Conservation (phyloP, 2,888 invertebrate genomes). For the Sarcophaga caerulescens region DNA sequence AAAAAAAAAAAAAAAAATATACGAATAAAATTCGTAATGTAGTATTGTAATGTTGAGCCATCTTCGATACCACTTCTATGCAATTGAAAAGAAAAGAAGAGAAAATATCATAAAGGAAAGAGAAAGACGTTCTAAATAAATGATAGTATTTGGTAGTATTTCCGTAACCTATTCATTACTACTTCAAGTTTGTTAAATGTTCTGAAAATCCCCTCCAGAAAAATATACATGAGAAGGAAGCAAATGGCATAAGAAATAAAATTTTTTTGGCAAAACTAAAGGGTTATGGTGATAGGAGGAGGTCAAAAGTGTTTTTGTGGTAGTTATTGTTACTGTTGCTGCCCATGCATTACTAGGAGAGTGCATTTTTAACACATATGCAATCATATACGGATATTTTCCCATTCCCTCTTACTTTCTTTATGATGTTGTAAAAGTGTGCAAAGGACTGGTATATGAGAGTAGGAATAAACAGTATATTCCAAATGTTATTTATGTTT, state of each 20-base stretch:
- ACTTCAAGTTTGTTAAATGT: constrained; percentile 66
- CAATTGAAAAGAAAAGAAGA: constrained; percentile 11
- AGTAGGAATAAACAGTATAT: no score
- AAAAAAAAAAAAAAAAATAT: constrained; percentile 28
- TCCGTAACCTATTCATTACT: constrained; percentile 67
- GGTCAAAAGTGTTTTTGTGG: no score
- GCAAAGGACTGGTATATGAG: no score
- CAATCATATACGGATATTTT: no score
- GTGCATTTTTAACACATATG: no score
- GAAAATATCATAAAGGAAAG: neutral
- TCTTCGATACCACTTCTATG: constrained; percentile 33
- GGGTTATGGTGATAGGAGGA: no score
- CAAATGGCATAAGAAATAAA: neutral
- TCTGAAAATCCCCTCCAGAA: constrained; percentile 11
- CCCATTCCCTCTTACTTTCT: no score
- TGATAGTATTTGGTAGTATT: constrained; percentile 59
- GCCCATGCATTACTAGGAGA: no score
- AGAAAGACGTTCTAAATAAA: constrained; percentile 53
- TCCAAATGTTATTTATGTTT: no score
- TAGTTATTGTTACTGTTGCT: no score
- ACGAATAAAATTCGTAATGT: constrained; percentile 23
- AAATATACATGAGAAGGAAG: constrained; percentile 13
- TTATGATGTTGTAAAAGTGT: no score
- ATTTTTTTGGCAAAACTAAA: no score
- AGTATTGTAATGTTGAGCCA: neutral